Conservation (phyloP, 35 echinoderm and acorn worm genomes). For the Diadema setosum region DNA sequence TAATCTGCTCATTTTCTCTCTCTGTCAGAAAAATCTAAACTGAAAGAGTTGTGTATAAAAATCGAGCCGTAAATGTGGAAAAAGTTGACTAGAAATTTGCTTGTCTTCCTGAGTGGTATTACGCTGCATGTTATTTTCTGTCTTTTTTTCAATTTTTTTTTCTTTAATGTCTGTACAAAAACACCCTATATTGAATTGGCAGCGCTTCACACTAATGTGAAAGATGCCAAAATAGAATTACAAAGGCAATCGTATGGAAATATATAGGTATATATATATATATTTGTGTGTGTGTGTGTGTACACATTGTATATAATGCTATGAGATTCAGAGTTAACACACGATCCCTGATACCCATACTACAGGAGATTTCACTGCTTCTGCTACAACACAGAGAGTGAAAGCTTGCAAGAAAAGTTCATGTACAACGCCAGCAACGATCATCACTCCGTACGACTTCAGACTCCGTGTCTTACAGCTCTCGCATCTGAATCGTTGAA, state of each 20-base stretch:
- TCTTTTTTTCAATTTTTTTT: too few relatives aligned
- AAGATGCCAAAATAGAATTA: constrained; percentile 1
- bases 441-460: too few relatives aligned
- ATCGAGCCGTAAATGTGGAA: constrained; percentile 2
- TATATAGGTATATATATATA: background rate
- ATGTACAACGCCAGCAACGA: too few relatives aligned
- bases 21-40: background rate
- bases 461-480: too few relatives aligned
- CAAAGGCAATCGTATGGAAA: constrained; percentile 2
- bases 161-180: too few relatives aligned
- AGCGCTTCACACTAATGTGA: background rate
- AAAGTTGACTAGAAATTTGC: constrained; percentile 1
- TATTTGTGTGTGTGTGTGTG: background rate
- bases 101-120: background rate
- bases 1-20: background rate
- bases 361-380: too few relatives aligned
- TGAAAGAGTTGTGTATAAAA: background rate
- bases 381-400: background rate
- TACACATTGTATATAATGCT: background rate
- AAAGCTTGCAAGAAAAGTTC: too few relatives aligned
- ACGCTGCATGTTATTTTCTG: background rate
- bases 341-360: too few relatives aligned
- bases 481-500: too few relatives aligned
- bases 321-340: too few relatives aligned
- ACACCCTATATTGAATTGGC: background rate